Evolutionary conservation across 2,888 invertebrate species (phyloP).

Genomic region (Polymixis lichenea): DNA sequence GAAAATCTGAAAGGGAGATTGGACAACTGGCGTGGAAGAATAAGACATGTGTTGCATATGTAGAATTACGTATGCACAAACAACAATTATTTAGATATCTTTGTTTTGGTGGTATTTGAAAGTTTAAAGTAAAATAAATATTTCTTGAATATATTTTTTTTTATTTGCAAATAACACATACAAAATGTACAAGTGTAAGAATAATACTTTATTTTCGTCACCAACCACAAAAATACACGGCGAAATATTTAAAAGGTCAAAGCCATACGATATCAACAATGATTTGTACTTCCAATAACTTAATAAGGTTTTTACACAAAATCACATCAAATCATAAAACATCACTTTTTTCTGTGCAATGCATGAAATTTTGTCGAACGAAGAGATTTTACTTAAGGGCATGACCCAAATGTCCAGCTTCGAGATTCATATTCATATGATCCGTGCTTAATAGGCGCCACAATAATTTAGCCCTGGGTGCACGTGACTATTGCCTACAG

Average conservation of each 20-base stretch:
- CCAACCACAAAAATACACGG: slow-evolving; percentile 4
- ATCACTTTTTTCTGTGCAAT: slow-evolving; percentile 13
- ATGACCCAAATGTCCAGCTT: neutral
- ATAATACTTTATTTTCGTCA: neutral
- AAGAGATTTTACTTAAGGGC: neutral
- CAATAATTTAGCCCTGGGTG: neutral
- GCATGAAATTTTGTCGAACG: neutral
- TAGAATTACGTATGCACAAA: slow-evolving; percentile 15
- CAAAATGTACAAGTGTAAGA: slow-evolving; percentile 5
- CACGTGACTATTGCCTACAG: neutral
- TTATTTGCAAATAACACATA: slow-evolving; percentile 24
- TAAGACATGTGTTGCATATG: slow-evolving; percentile 71
- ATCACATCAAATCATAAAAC: slow-evolving; percentile 15
- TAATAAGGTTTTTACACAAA: neutral
- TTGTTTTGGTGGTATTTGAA: slow-evolving; percentile 15
- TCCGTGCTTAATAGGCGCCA: neutral
- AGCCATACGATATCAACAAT: neutral
- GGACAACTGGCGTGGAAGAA: slow-evolving; percentile 66
- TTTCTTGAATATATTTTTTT: neutral
- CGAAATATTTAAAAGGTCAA: neutral
- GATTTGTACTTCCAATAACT: neutral
- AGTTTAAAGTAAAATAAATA: slow-evolving; percentile 29
- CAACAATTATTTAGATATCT: slow-evolving; percentile 10
- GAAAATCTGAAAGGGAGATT: slow-evolving; percentile 66
- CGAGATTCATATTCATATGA: neutral